These are phyloP conservation scores for Lethrus apterus DNA, from an alignment of 1,140 invertebrate genomes.

Conservation along the genomic window DNA sequence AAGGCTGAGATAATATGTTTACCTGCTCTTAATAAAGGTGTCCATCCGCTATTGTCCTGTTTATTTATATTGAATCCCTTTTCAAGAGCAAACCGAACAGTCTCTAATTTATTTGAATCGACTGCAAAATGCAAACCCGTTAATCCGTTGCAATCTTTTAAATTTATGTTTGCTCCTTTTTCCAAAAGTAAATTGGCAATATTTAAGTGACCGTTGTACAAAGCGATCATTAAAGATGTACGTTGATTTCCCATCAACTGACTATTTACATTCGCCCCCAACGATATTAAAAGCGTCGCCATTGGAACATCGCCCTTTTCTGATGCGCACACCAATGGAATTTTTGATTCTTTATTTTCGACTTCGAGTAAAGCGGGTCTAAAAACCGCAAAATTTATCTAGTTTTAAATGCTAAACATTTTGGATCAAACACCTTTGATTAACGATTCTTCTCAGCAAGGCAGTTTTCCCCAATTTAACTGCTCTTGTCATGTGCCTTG, in stretches of 20 bases:
- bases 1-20: conserved; percentile 9
- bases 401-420: conserved; percentile 1
- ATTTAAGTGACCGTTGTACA: conserved; percentile 28
- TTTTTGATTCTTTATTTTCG: conserved; percentile 32
- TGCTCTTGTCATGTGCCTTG: conserved; percentile 29
- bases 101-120: conserved; percentile 41
- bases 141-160: conserved; percentile 39
- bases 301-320: conserved; percentile 24
- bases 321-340: conserved; percentile 29
- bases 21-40: conserved; percentile 46
- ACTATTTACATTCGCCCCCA: conserved; percentile 32
- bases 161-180: conserved; percentile 38
- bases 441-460: conserved; percentile 26
- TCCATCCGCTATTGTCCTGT: conserved; percentile 45
- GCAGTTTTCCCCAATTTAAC: conserved; percentile 26
- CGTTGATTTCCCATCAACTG: conserved; percentile 17
- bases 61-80: conserved; percentile 39
- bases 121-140: conserved; percentile 47
- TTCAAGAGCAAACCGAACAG: conserved; percentile 40
- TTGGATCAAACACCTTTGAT: conserved; percentile 5
- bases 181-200: conserved; percentile 40
- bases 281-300: conserved; percentile 26
- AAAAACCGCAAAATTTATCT: conserved; percentile 15
- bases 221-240: conserved; percentile 32
- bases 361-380: conserved; percentile 30